Percentiles rank a stretch among this genome's conserved stretches.
Conservation (phyloP, 1,140 invertebrate genomes). For the Araneus ventricosus region DNA sequence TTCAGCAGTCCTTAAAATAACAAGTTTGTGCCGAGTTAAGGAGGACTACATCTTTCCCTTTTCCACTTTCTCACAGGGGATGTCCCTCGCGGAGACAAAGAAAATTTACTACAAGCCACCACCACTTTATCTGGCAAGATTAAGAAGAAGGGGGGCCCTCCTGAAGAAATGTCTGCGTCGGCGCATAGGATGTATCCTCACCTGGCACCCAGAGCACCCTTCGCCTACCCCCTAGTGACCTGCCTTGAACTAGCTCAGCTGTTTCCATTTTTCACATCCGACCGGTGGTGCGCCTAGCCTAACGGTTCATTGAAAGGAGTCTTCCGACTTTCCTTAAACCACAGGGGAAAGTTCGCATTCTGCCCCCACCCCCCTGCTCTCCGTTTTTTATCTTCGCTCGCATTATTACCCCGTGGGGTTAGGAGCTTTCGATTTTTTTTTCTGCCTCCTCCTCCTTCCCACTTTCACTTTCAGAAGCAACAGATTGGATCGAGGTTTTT, state of each 20-base stretch:
- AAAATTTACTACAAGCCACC: conserved; percentile 30
- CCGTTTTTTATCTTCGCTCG: conserved; percentile 7
- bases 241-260: conserved; percentile 71
- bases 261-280: conserved; percentile 69
- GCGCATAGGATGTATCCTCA: conserved; percentile 50
- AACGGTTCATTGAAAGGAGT: conserved; percentile 63
- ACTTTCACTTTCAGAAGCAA: conserved; percentile 64
- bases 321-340: conserved; percentile 67
- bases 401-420: conserved; percentile 63
- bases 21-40: no score
- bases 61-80: not conserved
- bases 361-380: not conserved
- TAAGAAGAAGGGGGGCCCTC: conserved; percentile 19
- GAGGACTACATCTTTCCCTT: no score
- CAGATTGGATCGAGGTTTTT: conserved; percentile 57
- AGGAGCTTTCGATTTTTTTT: conserved; percentile 49
- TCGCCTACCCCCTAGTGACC: conserved; percentile 63
- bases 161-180: conserved; percentile 49
- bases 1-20: no score
- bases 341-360: conserved; percentile 50
- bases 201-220: conserved; percentile 66
- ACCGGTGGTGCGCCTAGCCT: conserved; percentile 38
- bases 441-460: not conserved
- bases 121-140: conserved; percentile 44
- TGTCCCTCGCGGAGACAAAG: not conserved